These are phyloP conservation scores for Dasypus novemcinctus DNA, from an alignment of 2,113 vertebrate genomes.

Conservation along the genomic window DNA sequence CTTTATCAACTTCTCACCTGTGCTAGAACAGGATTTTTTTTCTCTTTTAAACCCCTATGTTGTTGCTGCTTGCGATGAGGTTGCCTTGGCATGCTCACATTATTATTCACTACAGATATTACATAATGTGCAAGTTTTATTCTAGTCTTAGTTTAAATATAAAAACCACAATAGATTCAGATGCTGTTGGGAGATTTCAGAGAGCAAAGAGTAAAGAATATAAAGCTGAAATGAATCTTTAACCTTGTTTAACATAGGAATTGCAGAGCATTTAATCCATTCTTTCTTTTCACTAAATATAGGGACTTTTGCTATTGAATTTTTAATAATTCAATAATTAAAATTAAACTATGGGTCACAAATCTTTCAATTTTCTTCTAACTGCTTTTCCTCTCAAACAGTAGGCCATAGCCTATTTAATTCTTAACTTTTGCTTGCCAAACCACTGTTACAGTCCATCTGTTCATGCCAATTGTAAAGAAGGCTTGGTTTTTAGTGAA, in stretches of 20 bases:
- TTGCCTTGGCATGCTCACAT: not conserved
- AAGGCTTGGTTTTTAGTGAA: slow-evolving; percentile 86
- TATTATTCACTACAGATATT: not conserved
- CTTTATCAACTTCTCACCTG: slow-evolving; percentile 10
- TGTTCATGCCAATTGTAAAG: slow-evolving; percentile 92
- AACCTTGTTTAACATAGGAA: slow-evolving; percentile 45
- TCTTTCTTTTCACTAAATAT: slow-evolving; percentile 51
- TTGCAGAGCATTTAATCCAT: slow-evolving; percentile 51
- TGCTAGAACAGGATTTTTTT: slow-evolving; percentile 6
- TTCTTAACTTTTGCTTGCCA: slow-evolving; percentile 85
- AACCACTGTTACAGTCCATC: slow-evolving; percentile 90
- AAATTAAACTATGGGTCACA: slow-evolving; percentile 76
- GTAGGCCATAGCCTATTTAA: slow-evolving; percentile 83
- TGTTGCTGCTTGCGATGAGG: not conserved
- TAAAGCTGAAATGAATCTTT: slow-evolving; percentile 58
- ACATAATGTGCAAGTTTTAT: slow-evolving; percentile 23
- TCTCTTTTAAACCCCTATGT: not conserved
- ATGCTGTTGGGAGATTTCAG: slow-evolving; percentile 49
- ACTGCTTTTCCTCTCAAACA: slow-evolving; percentile 78
- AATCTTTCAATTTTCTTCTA: slow-evolving; percentile 73
- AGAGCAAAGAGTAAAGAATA: slow-evolving; percentile 40
- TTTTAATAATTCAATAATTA: slow-evolving; percentile 81
- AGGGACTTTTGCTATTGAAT: slow-evolving; percentile 55
- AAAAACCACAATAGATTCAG: slow-evolving; percentile 50
- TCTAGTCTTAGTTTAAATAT: slow-evolving; percentile 51